Conservation (phyloP, 2,113 vertebrate species). For the Thryonomys swinderianus region DNA sequence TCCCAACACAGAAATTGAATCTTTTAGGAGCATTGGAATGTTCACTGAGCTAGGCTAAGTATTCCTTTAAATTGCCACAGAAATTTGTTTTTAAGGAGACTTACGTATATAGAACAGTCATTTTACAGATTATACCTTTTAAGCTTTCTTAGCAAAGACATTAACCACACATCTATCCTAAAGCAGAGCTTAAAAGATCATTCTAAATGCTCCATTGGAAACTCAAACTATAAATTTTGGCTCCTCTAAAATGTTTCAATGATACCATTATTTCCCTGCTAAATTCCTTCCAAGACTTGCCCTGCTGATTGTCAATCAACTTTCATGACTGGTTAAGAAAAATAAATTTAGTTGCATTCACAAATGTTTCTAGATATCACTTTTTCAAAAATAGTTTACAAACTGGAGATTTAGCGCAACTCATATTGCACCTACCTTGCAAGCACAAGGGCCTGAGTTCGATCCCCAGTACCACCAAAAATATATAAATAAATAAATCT, state of each 20-base stretch:
- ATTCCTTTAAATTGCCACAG: neutral
- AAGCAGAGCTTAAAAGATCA: neutral
- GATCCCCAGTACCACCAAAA: no score
- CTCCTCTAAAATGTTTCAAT: conserved; percentile 30
- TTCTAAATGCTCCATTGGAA: conserved; percentile 46
- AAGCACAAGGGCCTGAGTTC: no score
- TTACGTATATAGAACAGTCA: neutral
- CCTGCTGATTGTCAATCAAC: conserved; percentile 8
- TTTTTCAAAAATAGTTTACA: neutral
- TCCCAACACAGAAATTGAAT: neutral
- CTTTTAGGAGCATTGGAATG: neutral
- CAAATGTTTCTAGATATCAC: neutral
- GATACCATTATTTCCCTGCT: neutral
- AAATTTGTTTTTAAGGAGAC: conserved; percentile 9
- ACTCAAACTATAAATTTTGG: conserved; percentile 33
- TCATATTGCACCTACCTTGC: no score
- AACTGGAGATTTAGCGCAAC: neutral
- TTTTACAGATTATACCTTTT: conserved; percentile 48
- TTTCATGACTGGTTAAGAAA: neutral
- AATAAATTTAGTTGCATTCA: neutral
- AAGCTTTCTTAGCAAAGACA: conserved; percentile 12
- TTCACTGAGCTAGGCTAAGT: neutral
- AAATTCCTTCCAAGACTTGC: neutral
- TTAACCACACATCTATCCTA: neutral
- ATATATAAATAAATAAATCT: no score